Base-by-base conservation (phyloP, 2,113 vertebrate genomes). In the Tympanuchus pallidicinctus region DNA sequence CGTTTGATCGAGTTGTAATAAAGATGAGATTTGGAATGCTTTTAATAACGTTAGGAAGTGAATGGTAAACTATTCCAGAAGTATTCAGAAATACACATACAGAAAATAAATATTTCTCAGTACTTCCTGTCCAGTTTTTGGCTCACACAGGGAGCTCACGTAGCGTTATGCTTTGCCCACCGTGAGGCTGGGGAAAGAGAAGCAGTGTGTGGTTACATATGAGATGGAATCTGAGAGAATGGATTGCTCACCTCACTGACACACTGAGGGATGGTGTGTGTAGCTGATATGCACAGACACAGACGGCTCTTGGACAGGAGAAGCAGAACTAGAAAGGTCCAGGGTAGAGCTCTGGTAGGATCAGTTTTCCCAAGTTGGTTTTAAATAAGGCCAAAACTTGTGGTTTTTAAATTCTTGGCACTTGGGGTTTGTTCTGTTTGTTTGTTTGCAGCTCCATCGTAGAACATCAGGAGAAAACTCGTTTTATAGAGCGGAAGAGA, bases 111-210 rank as follows among this genome's bases (percentile, higher is more conserved):
- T 25, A 13, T 59, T 60, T 54, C 50, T 45, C n/a, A 54, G 61
- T 22, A 10, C 36, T 54, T 61, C 0, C 28, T 20, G 36, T 16
- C 40, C n/a, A 86, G 28, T 40, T 73, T 77, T 50, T 54, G 56
- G 22, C 60, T 69, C 56, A 47, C 0, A 0, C 0, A 0, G 47
- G 8, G 12, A 13, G 63, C 63, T 64, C 56, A 17, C 34, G 11
- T 22, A 27, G 70, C 1, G 14, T 30, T 52, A 6, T 2, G 0
- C n/a, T 38, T 22, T 24, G 5, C 25, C 27, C 32, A 2, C 40
- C 15, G 2, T 9, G 18, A 27, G 24, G 9, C 11, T 52, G 38
- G 22, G 45, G 56, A 42, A 40, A 22, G 30, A 48, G 7, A 17
- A 28, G 5, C 25, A 8, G 11, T 52, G 8, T 4, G 24, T 38